Conservation (phyloP, 2,888 invertebrate genomes). For the Leucoma salicis region DNA sequence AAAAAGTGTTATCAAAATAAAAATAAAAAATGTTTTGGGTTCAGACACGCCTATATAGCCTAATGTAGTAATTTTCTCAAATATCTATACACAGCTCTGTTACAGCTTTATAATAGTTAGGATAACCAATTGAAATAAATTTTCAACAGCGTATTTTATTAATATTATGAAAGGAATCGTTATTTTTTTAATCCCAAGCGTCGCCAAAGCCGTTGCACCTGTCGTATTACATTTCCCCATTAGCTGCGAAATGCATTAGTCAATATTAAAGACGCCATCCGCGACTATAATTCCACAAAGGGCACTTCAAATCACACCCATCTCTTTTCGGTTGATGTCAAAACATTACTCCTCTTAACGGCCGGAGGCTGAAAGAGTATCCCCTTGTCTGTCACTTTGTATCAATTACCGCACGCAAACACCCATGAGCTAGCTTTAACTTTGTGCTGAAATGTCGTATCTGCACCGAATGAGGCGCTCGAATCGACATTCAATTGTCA, state of each 20-base stretch:
- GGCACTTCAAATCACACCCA: slow-evolving; percentile 82
- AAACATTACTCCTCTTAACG: slow-evolving; percentile 70
- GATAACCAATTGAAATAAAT: too few species aligned
- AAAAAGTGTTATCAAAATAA: too few species aligned
- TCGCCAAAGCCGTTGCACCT: slow-evolving; percentile 66
- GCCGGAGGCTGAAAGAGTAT: slow-evolving; percentile 69
- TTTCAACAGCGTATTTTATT: too few species aligned
- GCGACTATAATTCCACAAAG: slow-evolving; percentile 80
- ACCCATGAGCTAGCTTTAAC: slow-evolving; percentile 52
- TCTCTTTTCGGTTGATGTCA: slow-evolving; percentile 78
- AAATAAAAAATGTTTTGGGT: too few species aligned
- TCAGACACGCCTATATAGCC: too few species aligned
- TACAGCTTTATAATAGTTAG: too few species aligned
- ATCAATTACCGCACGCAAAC: slow-evolving; percentile 82
- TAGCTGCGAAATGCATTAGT: slow-evolving; percentile 79
- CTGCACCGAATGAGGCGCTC: slow-evolving; percentile 57
- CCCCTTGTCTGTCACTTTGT: slow-evolving; percentile 79
- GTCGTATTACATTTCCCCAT: slow-evolving; percentile 73
- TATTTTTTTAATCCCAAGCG: slow-evolving; percentile 44
- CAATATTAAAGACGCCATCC: slow-evolving; percentile 79
- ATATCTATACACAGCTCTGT: too few species aligned
- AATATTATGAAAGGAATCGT: slow-evolving; percentile 27
- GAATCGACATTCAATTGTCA: slow-evolving; percentile 80
- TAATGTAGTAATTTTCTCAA: too few species aligned
- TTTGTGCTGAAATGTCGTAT: slow-evolving; percentile 63